Evolutionary conservation across 2,888 invertebrate genomes (phyloP), one percentile per base, ranked within the genome.

Genomic region (Hedya salicella): DNA sequence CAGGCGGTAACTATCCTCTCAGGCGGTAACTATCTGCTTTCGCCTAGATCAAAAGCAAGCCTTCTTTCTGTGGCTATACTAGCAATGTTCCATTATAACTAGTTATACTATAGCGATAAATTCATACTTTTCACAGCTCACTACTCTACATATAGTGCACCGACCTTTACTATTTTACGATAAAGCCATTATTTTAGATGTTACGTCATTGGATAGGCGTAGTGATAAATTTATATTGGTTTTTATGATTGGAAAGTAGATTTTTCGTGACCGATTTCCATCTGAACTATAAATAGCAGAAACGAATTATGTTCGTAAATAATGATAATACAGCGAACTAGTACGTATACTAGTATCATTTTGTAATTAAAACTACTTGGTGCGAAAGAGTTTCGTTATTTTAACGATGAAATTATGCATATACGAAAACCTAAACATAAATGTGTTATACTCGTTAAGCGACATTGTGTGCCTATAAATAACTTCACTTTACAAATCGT

Each of bases 41-140:
- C n/a, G n/a, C n/a, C n/a, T n/a, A n/a, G n/a, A n/a, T n/a, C n/a
- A n/a, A n/a, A n/a, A n/a, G n/a, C n/a, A n/a, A n/a, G n/a, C n/a
- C n/a, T n/a, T n/a, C n/a, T n/a, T n/a, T n/a, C n/a, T n/a, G n/a
- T n/a, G n/a, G n/a, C 9, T 57, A 57, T 19, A 59, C 39, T 59
- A 14, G 8, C 36, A 50, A 16, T 59, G 57, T 44, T 44, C 32
- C 56, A 42, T 44, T 52, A 21, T 36, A 48, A 16, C 16, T 66
- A 66, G 44, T 52, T 48, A 62, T 65, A 52, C 61, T 44, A 62
- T 71, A 60, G 69, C 30, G 19, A 60, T 52, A 59, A 52, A 54
- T 60, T 70, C 56, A 69, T 70, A 67, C 69, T 74, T 62, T 50
- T 71, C 69, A 73, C 69, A 71, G 52, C 71, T 69, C 71, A 74